Base-by-base conservation (phyloP, 2,113 vertebrate species). In the Ascaphus truei region DNA sequence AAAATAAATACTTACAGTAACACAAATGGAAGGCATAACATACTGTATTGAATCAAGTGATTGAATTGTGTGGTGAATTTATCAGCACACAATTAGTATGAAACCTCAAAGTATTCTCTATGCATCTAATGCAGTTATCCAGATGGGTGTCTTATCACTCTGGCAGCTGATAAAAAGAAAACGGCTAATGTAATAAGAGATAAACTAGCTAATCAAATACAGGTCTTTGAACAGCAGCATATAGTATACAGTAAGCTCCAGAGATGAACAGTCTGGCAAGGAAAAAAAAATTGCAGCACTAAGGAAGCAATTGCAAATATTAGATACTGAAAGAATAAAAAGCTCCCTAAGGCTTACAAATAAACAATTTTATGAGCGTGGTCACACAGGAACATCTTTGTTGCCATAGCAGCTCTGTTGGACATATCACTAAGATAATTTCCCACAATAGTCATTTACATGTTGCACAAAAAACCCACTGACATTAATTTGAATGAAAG, bases 381-480 rank as follows among this genome's bases (percentile, higher is more conserved):
- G 41, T 34, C 65, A 48, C 43, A 68, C 26, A 68, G 39, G 30
- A 53, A 16, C 43, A 9, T 47, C 43, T 60, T 37, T 60, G 66
- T 69, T 60, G n/a, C 56, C 56, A 69, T 69, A 50, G 66, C 33
- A 69, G 43, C 66, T 37, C 66, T 30, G 66, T 69, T 60, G 66
- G 66, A 69, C 56, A 59, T 37, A 69, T 69, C 45, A 51, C 66
- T 69, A 60, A 69, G 56, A 69, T 69, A 69, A 69, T 69, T 69
- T 69, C 57, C 57, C 57, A 41, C 22, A 57, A 51, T 60, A 15
- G 56, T 57, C 34, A 61, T 69, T 69, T 69, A 26, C 67, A 69
- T 69, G 67, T 29, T 41, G 67, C 18, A n/a, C 12, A 60, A 5
- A 45, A 36, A 37, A 52, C 22, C n/a, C 33, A 30, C 20, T 34